Percentiles rank a stretch among this genome's conserved stretches.
Conservation (phyloP, 2,797 vertebrate species). For the Anableps anableps region DNA sequence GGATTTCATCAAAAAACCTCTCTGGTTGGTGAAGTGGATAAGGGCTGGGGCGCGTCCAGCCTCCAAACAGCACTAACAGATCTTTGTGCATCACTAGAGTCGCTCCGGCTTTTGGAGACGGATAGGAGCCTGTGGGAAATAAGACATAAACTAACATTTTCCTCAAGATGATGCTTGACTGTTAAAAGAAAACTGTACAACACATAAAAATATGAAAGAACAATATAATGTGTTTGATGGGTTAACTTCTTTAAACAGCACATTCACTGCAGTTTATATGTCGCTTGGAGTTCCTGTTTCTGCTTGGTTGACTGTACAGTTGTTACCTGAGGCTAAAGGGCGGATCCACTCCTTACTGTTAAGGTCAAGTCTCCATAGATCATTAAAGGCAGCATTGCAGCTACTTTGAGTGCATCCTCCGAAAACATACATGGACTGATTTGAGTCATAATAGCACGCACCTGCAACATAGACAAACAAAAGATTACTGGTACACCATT, state of each 20-base stretch:
- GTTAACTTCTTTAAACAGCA: neutral
- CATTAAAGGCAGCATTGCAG: constrained; percentile 99
- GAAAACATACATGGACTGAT: constrained; percentile 99
- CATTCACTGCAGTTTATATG: neutral
- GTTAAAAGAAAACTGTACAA: neutral
- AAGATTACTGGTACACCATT: constrained; percentile 5
- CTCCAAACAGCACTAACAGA: constrained; percentile 95
- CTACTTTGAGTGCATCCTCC: constrained; percentile 99
- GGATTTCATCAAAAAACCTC: constrained; percentile 98
- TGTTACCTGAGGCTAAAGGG: constrained; percentile 94
- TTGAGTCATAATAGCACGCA: constrained; percentile 96
- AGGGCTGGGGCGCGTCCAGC: constrained; percentile 97
- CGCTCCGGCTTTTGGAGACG: constrained; percentile 97
- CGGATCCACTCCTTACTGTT: constrained; percentile 99
- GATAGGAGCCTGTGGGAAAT: constrained; percentile 89
- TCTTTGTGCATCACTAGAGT: constrained; percentile 97
- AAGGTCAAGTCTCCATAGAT: constrained; percentile 98
- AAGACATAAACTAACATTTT: constrained; percentile 4
- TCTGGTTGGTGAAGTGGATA: constrained; percentile 98
- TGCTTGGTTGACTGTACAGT: neutral
- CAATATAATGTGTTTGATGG: neutral
- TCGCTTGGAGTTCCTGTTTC: neutral
- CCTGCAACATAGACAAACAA: constrained; percentile 75
- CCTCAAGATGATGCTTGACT: neutral
- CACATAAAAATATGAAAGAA: neutral